A percentile compares a stretch with the other conserved stretches of the same genome.
These are phyloP conservation scores for Picathartes gymnocephalus DNA, from an alignment of 2,113 vertebrate species.

Conservation along the genomic window DNA sequence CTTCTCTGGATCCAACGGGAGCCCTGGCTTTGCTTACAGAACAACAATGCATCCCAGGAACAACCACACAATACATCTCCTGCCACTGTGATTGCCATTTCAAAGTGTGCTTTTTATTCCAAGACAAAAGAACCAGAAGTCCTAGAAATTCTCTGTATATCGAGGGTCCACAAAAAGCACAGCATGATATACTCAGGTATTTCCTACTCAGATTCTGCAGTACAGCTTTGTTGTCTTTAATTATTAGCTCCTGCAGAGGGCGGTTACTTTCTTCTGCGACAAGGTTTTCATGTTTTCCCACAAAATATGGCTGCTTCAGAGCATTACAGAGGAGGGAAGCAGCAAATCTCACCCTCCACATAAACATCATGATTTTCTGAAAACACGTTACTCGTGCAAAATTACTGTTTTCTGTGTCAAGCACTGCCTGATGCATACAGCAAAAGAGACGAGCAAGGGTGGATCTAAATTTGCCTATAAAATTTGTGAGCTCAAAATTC, in stretches of 20 bases:
- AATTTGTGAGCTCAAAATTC: neutral
- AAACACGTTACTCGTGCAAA: neutral
- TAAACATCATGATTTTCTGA: neutral
- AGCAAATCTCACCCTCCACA: neutral
- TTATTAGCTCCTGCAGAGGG: neutral
- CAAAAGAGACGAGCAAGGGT: neutral
- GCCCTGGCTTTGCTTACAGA: neutral
- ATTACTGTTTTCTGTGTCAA: neutral
- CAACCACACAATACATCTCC: neutral
- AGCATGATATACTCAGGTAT: neutral
- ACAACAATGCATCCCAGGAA: neutral
- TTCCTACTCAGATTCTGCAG: neutral
- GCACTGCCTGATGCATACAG: neutral
- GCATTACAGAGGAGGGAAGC: neutral
- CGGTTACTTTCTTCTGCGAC: neutral
- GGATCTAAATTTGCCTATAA: neutral
- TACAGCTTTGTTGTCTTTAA: neutral
- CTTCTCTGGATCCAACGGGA: neutral
- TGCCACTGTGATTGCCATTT: neutral
- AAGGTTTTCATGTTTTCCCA: neutral
- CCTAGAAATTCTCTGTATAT: neutral
- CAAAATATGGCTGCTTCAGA: neutral
- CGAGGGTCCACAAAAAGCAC: accelerated
- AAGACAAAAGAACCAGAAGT: neutral
- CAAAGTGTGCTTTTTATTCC: neutral